Conservation (phyloP, 2,888 invertebrate genomes). For the Eupithecia dodoneata region DNA sequence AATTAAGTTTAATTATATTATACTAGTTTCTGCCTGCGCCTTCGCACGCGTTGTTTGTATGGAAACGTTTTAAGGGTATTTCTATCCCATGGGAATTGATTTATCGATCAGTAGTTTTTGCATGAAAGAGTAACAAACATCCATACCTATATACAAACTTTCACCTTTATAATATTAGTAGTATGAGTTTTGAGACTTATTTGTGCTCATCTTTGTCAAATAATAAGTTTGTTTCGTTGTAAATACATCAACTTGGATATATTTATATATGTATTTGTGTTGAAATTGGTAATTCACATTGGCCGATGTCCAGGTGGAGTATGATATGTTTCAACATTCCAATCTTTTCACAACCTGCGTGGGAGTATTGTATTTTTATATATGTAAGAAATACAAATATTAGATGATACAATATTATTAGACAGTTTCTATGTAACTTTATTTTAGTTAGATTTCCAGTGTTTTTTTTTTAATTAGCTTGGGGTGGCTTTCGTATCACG, state of each 20-base stretch:
- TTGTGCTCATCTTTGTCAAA: neutral
- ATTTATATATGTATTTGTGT: neutral
- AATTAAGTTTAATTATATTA: too few relatives aligned
- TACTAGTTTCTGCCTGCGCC: too few relatives aligned
- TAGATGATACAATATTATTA: neutral
- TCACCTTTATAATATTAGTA: too few relatives aligned
- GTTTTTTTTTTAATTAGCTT: too few relatives aligned
- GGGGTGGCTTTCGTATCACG: too few relatives aligned
- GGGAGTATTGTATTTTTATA: conserved; percentile 8
- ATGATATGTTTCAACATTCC: neutral
- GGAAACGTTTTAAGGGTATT: too few relatives aligned
- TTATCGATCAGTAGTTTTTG: too few relatives aligned
- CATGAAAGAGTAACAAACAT: too few relatives aligned
- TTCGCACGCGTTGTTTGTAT: too few relatives aligned
- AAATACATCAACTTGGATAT: neutral
- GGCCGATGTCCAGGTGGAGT: conserved; percentile 5
- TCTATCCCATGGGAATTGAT: too few relatives aligned
- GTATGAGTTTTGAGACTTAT: too few relatives aligned
- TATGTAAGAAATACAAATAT: neutral
- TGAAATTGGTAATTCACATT: neutral
- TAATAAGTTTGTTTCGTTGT: neutral
- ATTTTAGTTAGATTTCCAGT: neutral
- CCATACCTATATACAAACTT: too few relatives aligned
- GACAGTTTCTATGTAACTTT: neutral
- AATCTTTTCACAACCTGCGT: conserved; percentile 9